Evolutionary conservation across 2,888 invertebrate genomes (phyloP), one percentile per base, ranked within the genome.

Genomic region (Julus scandinavius): DNA sequence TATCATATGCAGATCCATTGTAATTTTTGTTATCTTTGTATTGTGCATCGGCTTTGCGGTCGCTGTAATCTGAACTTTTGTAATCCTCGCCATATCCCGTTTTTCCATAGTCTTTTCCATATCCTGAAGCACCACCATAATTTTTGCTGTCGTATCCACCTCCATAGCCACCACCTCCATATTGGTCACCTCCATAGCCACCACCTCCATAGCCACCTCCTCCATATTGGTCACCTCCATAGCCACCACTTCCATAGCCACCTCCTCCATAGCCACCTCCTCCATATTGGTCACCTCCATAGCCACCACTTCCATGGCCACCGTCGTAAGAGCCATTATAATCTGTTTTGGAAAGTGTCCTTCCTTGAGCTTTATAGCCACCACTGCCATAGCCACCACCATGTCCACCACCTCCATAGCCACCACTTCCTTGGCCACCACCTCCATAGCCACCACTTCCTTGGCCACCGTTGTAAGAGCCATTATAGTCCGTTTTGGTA

Each of bases 51-150:
- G 58, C 80, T 7, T 87, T 72, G 9, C 41, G n/a, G 15, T 87
- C 41, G 3, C 80, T 45, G 11, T 87, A 87, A n/a, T 63, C 87
- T 20, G 87, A 1, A 40, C 63, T 72, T 17, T 72, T 63, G 41
- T 87, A 87, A 17, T 29, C 58, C 13, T 87, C 41, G 1, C 63
- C 87, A 17, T 87, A 72, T n/a, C 87, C 63, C n/a, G 80, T 11
- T 87, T 87, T 63, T 41, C 63, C 87, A 45, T 87, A 87, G 72
- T 87, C 80, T 72, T 45, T 87, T 13, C 80, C 87, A 41, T 87
- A 87, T 6, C 41, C 41, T n/a, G 54, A 9, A n/a, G 40, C 6
- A 6, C 38, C 11, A 50, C 58, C 50, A 15, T 87, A 80, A 2
- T 29, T 80, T 38, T 80, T 80, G 38, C 29, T 80, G 80, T 80